Evolutionary conservation across 2,113 vertebrate species (phyloP).

Genomic region (Garra rufa): DNA sequence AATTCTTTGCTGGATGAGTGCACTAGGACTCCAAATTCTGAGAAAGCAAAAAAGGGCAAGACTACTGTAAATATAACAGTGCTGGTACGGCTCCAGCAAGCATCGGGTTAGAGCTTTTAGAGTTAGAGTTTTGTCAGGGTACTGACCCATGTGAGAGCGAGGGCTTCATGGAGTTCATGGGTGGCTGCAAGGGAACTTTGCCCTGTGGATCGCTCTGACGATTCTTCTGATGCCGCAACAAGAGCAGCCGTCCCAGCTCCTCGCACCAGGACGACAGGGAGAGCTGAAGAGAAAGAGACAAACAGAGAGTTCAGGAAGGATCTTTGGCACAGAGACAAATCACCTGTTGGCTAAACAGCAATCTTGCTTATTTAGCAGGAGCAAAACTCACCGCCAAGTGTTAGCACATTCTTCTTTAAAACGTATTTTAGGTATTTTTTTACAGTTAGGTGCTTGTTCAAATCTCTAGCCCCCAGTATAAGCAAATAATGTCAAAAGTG

Average conservation of each 20-base stretch:
- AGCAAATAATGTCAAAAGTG: neutral
- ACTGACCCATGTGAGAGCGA: slow-evolving; percentile 96
- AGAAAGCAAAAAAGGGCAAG: neutral
- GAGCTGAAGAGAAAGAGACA: slow-evolving; percentile 57
- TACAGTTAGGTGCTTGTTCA: neutral
- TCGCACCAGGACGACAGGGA: slow-evolving; percentile 97
- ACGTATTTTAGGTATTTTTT: neutral
- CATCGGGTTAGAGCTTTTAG: neutral
- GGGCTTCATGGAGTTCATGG: slow-evolving; percentile 99
- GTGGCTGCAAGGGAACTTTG: slow-evolving; percentile 97
- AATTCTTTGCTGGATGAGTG: slow-evolving; percentile 9
- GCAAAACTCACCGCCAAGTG: neutral
- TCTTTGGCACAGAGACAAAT: neutral
- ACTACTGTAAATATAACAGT: neutral
- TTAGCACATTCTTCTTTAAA: neutral
- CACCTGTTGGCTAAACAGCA: neutral
- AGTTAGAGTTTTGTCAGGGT: slow-evolving; percentile 38
- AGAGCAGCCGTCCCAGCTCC: slow-evolving; percentile 95
- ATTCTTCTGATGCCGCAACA: slow-evolving; percentile 99
- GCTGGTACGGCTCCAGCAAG: neutral
- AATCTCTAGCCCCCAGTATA: neutral
- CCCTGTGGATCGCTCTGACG: slow-evolving; percentile 94
- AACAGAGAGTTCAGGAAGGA: slow-evolving; percentile 14
- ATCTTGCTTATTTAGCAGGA: neutral
- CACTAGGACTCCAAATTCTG: neutral